A percentile compares a stretch with the other conserved stretches of the same genome.
Evolutionary conservation across 2,888 invertebrate species (phyloP).

Genomic region (Nomada lathburiana): DNA sequence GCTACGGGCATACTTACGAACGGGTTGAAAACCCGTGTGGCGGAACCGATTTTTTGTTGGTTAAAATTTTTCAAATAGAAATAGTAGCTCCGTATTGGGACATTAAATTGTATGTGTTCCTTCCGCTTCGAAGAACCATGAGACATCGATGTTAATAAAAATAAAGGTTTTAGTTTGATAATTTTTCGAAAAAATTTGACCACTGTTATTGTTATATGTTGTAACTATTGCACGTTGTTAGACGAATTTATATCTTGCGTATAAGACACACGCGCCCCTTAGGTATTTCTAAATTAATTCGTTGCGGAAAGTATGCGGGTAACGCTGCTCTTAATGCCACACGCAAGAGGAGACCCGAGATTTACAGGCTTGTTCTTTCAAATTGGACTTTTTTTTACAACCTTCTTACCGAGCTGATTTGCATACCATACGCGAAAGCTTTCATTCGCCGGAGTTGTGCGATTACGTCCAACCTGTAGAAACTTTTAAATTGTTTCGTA

Average conservation of each 20-base stretch:
- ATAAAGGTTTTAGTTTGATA: too few species aligned
- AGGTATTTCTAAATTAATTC: not conserved
- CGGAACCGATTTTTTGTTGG: not conserved
- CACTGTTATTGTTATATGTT: too few species aligned
- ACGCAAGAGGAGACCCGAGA: not conserved
- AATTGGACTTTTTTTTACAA: slow-evolving; percentile 2
- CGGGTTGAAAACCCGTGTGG: not conserved
- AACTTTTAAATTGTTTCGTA: not conserved
- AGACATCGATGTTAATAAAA: too few species aligned
- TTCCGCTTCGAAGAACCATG: too few species aligned
- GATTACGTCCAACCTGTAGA: slow-evolving; percentile 7
- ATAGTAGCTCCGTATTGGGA: too few species aligned
- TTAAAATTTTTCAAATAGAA: not conserved
- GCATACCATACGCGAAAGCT: not conserved
- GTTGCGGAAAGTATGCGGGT: not conserved
- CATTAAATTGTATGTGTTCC: too few species aligned
- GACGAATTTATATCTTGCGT: not conserved
- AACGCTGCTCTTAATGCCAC: not conserved
- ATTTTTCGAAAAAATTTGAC: too few species aligned
- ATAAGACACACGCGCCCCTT: not conserved
- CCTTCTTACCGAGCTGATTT: not conserved
- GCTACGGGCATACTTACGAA: too few species aligned
- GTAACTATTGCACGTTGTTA: not conserved
- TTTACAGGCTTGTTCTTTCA: not conserved
- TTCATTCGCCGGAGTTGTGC: not conserved